A percentile compares a stretch with the other conserved stretches of the same genome.
Evolutionary conservation across 2,888 invertebrate genomes (phyloP).

Genomic region (Trachelus tabidus): DNA sequence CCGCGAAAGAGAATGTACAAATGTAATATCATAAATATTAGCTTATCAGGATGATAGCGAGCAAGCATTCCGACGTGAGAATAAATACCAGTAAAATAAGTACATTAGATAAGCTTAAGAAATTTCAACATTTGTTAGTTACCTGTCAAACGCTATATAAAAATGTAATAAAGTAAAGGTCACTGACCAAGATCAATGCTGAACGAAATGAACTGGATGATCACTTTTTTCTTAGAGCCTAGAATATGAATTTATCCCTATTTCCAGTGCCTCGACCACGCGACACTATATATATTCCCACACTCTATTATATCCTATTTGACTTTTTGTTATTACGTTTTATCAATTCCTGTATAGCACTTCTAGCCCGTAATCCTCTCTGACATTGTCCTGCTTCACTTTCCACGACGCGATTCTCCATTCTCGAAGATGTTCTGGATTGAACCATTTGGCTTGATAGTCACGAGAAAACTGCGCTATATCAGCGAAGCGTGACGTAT

Average conservation of each 20-base stretch:
- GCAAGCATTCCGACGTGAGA: background rate
- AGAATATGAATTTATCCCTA: background rate
- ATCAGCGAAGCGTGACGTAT: conserved; percentile 39
- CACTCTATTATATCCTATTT: background rate
- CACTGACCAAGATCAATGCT: background rate
- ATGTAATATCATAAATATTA: background rate
- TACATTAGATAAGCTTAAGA: background rate
- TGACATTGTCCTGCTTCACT: conserved; percentile 1
- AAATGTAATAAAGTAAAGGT: background rate
- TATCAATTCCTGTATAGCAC: conserved; percentile 17
- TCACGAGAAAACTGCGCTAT: conserved; percentile 8
- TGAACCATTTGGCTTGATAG: background rate
- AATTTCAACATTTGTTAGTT: background rate
- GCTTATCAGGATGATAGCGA: background rate
- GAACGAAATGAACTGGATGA: background rate
- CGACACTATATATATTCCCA: background rate
- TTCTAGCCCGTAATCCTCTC: background rate
- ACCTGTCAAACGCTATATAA: background rate
- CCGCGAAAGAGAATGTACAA: conserved; percentile 19
- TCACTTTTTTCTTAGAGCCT: background rate
- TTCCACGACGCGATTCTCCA: background rate
- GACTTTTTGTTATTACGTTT: conserved; percentile 17
- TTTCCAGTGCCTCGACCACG: background rate
- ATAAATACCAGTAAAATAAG: background rate
- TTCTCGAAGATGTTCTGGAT: background rate